Percentiles rank a stretch among this genome's conserved stretches.
Conservation (phyloP, 2,113 vertebrate genomes). For the Bufo bufo region DNA sequence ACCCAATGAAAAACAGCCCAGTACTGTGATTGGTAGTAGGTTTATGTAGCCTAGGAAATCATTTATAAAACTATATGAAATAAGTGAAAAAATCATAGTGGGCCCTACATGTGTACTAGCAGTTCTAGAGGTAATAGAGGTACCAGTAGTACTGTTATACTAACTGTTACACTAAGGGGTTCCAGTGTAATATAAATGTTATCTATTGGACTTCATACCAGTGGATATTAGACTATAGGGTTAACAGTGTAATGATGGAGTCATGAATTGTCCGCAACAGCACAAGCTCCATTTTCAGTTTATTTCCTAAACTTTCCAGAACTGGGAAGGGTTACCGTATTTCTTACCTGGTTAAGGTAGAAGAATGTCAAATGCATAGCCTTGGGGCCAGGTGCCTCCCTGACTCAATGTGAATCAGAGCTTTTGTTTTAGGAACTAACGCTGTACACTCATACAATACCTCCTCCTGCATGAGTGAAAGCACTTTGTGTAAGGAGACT, state of each 20-base stretch:
- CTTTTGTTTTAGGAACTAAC: conserved; percentile 52
- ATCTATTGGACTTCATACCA: not conserved
- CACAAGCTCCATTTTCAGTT: conserved; percentile 5
- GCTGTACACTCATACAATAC: conserved; percentile 22
- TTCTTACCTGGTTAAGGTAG: conserved; percentile 23
- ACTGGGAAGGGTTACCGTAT: conserved; percentile 21
- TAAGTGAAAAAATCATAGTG: not conserved
- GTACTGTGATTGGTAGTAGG: not conserved
- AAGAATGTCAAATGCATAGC: conserved; percentile 54
- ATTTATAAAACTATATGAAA: not conserved
- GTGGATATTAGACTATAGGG: not conserved
- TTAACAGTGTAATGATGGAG: conserved; percentile 3
- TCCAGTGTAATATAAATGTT: not conserved
- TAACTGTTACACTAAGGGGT: not conserved
- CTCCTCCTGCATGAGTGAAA: conserved; percentile 22
- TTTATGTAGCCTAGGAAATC: not conserved
- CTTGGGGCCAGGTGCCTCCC: conserved; percentile 39
- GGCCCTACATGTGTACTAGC: too few species aligned
- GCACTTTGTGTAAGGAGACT: conserved; percentile 20
- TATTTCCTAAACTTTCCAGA: conserved; percentile 40
- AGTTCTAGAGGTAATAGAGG: not conserved
- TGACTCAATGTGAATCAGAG: conserved; percentile 56
- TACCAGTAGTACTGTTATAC: not conserved
- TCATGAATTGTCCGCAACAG: conserved; percentile 4
- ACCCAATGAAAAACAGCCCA: not conserved